A percentile compares a stretch with the other conserved stretches of the same genome.
These are phyloP conservation scores for Sterna hirundo DNA, from an alignment of 2,113 vertebrate species.

Conservation along the genomic window DNA sequence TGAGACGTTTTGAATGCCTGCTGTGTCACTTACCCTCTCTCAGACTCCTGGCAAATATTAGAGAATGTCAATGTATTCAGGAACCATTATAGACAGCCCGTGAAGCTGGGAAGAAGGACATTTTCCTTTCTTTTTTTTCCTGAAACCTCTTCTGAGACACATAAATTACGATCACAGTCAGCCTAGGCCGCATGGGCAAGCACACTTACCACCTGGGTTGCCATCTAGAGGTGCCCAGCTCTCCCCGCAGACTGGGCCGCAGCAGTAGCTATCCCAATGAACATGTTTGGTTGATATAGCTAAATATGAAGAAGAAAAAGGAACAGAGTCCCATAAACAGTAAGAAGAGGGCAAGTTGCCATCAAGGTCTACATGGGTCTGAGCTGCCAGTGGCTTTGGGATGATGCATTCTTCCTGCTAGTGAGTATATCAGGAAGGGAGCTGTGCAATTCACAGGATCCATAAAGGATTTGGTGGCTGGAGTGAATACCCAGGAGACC, in stretches of 20 bases:
- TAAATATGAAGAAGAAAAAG: background rate
- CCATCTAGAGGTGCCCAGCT: background rate
- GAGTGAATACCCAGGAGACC: background rate
- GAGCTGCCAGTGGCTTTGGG: fast-evolving
- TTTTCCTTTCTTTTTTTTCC: background rate
- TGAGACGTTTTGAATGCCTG: background rate
- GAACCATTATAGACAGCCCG: background rate
- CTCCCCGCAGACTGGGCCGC: background rate
- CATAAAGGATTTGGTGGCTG: background rate
- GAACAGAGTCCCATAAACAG: background rate
- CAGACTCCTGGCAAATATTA: background rate
- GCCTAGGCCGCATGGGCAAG: background rate
- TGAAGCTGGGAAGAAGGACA: background rate
- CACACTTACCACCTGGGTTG: background rate
- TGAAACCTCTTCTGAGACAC: background rate
- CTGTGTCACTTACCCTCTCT: background rate
- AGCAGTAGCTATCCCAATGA: background rate
- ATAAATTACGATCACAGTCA: background rate
- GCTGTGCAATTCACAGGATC: background rate
- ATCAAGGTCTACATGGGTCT: background rate
- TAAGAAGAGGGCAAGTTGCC: background rate
- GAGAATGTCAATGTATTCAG: background rate
- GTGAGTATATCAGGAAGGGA: background rate
- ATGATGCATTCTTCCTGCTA: background rate
- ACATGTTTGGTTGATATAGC: background rate